Evolutionary conservation across 2,797 vertebrate species (phyloP).

Genomic region (Chelon labrosus): DNA sequence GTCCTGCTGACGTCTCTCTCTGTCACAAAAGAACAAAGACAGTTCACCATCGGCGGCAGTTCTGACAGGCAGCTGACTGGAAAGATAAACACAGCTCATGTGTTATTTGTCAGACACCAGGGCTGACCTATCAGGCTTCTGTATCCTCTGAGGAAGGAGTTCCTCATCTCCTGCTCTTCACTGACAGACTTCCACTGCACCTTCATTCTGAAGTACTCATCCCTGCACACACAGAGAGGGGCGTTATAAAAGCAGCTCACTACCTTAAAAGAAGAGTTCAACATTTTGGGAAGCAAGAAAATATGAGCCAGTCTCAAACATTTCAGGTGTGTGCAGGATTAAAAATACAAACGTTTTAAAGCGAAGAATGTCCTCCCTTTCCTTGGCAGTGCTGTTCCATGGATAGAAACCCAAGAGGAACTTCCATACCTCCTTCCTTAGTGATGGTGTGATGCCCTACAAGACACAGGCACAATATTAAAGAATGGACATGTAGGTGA

Average conservation of each 20-base stretch:
- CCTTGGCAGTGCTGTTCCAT: constrained; percentile 88
- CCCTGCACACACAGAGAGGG: constrained; percentile 74
- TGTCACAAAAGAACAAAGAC: constrained; percentile 70
- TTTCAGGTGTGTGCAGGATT: neutral
- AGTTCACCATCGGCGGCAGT: neutral
- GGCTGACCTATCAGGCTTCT: constrained; percentile 91
- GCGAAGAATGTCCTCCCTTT: constrained; percentile 87
- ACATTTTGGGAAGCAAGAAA: neutral
- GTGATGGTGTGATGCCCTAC: constrained; percentile 86
- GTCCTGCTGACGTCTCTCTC: constrained; percentile 93
- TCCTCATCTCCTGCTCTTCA: constrained; percentile 93
- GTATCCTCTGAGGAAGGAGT: constrained; percentile 91
- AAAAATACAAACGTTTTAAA: constrained; percentile 87
- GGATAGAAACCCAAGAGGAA: constrained; percentile 92
- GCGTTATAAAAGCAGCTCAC: neutral
- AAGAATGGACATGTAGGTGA: neutral
- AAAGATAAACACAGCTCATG: neutral
- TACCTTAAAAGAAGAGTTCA: neutral
- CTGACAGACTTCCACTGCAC: constrained; percentile 95
- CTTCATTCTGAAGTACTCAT: constrained; percentile 95
- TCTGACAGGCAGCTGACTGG: constrained; percentile 20
- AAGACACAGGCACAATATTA: neutral
- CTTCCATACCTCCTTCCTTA: constrained; percentile 92
- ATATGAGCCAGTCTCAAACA: no score
- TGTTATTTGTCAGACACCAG: constrained; percentile 3